Evolutionary conservation across 2,113 vertebrate genomes (phyloP).

Genomic region (Zosterops pallidus): DNA sequence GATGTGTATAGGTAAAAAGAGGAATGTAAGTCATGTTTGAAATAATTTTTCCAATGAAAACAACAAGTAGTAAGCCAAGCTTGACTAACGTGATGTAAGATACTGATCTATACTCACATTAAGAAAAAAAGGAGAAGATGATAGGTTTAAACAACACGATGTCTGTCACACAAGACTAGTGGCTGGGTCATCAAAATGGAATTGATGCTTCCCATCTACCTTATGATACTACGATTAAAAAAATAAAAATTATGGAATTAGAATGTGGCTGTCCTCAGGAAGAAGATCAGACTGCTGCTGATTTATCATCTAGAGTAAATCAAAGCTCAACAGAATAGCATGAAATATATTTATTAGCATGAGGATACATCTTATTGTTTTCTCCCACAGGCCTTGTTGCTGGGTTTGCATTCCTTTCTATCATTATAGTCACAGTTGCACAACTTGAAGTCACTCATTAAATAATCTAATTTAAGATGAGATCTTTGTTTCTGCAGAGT

Average conservation of each 20-base stretch:
- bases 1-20: slow-evolving; percentile 66
- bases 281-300: background rate
- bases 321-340: background rate
- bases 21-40: slow-evolving; percentile 33
- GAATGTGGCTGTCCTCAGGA: background rate
- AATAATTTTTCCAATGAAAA: slow-evolving; percentile 35
- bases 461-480: background rate
- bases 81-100: background rate
- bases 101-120: background rate
- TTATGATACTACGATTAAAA: background rate
- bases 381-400: background rate
- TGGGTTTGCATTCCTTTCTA: background rate
- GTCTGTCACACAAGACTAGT: background rate
- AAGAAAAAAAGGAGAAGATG: background rate
- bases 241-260: background rate
- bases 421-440: background rate
- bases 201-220: background rate
- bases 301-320: background rate
- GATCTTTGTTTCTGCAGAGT: background rate
- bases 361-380: background rate
- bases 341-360: background rate
- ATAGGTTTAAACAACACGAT: background rate
- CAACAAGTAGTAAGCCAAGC: background rate
- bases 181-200: background rate
- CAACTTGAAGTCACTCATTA: background rate